Conservation (phyloP, 2,113 vertebrate genomes). For the Oriolus oriolus region DNA sequence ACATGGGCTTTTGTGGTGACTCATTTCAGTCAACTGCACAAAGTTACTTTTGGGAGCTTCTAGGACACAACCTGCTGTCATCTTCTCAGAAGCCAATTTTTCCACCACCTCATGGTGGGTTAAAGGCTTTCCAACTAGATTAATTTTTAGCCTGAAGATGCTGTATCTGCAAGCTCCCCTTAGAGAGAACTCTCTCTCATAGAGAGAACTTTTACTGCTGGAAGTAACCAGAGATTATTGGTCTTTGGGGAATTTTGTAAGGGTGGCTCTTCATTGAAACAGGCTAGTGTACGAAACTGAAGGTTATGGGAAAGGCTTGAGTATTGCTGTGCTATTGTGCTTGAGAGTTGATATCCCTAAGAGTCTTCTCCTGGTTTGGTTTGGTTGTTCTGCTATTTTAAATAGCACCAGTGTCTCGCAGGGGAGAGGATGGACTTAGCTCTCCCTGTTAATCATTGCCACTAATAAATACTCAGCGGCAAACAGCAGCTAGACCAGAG, state of each 20-base stretch:
- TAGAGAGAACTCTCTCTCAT: background rate
- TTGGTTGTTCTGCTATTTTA: background rate
- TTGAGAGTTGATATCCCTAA: background rate
- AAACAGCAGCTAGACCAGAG: background rate
- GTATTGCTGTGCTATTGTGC: background rate
- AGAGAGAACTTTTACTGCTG: background rate
- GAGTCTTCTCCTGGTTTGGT: background rate
- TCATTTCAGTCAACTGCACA: background rate
- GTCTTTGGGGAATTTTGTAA: background rate
- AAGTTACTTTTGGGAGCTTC: background rate
- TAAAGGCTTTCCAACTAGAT: background rate
- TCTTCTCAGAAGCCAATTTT: background rate
- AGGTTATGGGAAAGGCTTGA: background rate
- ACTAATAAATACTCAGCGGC: background rate
- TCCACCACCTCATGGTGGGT: background rate
- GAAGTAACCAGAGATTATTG: background rate
- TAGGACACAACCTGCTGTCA: background rate
- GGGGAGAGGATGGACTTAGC: background rate
- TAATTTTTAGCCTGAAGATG: background rate
- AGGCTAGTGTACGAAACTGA: background rate
- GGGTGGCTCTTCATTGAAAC: background rate
- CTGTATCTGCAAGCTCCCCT: background rate
- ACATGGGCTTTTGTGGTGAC: background rate
- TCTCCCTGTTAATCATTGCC: background rate
- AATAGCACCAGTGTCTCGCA: background rate